A percentile compares a stretch with the other conserved stretches of the same genome.
These are phyloP conservation scores for Leguminivora glycinivorella DNA, from an alignment of 1,140 invertebrate species.

Conservation along the genomic window DNA sequence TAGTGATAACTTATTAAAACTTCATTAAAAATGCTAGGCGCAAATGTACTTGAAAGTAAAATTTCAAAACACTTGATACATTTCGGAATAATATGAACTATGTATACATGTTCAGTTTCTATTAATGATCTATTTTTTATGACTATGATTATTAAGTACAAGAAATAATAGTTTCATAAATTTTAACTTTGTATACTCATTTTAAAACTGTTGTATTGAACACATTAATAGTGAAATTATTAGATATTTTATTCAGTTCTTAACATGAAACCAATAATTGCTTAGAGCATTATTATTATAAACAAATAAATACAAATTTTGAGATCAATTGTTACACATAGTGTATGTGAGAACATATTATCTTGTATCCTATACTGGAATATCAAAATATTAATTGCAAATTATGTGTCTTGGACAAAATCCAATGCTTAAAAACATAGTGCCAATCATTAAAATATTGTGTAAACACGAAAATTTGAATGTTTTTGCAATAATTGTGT, in stretches of 20 bases:
- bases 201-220: conserved; percentile 13
- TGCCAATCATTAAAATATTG: conserved; percentile 36
- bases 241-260: conserved; percentile 25
- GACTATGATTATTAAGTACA: neutral
- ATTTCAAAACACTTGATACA: conserved; percentile 1
- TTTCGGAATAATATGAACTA: neutral
- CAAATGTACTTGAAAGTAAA: neutral
- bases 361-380: conserved; percentile 21
- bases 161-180: neutral
- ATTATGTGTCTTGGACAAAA: conserved; percentile 21
- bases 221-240: conserved; percentile 3
- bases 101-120: neutral
- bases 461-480: neutral
- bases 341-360: neutral
- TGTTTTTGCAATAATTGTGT: neutral
- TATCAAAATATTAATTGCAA: conserved; percentile 17
- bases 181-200: conserved; percentile 16
- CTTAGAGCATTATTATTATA: conserved; percentile 22
- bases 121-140: neutral
- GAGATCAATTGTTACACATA: conserved; percentile 23
- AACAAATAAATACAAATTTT: conserved; percentile 33
- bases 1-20: conserved; percentile 34
- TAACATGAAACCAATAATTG: conserved; percentile 9
- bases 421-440: conserved; percentile 25
- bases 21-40: conserved; percentile 15